A percentile compares a stretch with the other conserved stretches of the same genome.
These are phyloP conservation scores for Actenoides lindsayi DNA, from an alignment of 2,113 vertebrate genomes.

Conservation along the genomic window DNA sequence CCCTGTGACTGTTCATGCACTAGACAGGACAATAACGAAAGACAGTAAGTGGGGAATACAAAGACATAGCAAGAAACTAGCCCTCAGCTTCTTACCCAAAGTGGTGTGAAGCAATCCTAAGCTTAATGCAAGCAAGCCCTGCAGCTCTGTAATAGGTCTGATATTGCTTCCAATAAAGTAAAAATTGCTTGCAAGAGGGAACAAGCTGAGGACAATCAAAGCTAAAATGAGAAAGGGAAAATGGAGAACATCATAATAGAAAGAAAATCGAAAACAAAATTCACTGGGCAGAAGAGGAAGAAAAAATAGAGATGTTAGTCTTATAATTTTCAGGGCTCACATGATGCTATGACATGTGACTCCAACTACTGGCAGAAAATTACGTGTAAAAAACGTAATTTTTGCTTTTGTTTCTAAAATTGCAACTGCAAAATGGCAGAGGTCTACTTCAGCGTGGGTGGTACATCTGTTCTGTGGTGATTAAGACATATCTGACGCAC, in stretches of 20 bases:
- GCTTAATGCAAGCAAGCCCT: not conserved
- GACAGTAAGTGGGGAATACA: not conserved
- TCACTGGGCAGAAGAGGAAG: not conserved
- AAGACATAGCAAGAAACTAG: not conserved
- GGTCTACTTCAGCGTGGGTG: not conserved
- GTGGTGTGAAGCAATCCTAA: not conserved
- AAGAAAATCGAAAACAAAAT: not conserved
- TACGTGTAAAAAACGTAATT: accelerated
- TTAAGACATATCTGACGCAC: not conserved
- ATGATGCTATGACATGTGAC: not conserved
- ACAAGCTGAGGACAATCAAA: not conserved
- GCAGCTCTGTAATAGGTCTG: not conserved
- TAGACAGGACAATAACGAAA: not conserved
- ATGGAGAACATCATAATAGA: not conserved
- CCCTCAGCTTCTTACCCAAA: not conserved
- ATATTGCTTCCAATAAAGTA: slow-evolving; percentile 25
- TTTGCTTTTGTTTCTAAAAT: not conserved
- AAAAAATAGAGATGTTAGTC: not conserved
- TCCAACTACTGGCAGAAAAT: not conserved
- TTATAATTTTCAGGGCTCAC: not conserved
- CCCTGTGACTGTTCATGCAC: accelerated
- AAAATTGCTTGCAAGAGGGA: slow-evolving; percentile 28
- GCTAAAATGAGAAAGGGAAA: not conserved
- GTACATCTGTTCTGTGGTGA: not conserved
- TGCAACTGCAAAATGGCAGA: not conserved